A percentile compares a stretch with the other conserved stretches of the same genome.
phyloP scores from a whole-genome alignment of 2,888 invertebrate species.

The Hemistola chrysoprasaria region DNA sequence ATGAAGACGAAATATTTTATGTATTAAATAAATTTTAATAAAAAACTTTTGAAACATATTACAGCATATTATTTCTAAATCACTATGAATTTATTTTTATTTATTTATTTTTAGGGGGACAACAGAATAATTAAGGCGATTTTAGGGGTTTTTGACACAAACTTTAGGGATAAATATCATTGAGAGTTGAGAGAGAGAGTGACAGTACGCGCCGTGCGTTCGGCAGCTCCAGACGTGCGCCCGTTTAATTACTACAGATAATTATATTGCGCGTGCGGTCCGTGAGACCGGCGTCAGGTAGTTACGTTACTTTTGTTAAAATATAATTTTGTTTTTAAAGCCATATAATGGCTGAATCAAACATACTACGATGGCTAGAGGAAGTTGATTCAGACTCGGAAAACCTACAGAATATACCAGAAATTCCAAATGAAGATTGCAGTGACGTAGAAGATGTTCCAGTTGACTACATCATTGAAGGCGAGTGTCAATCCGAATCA shows the following conservation, averaged over 20 bases:
- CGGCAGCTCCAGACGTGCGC: too few species aligned
- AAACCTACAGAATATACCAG: slow-evolving; percentile 10
- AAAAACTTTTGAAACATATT: too few species aligned
- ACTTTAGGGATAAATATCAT: too few species aligned
- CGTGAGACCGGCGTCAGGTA: slow-evolving; percentile 7
- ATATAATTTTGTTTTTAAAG: slow-evolving; percentile 2
- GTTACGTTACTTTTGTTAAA: slow-evolving; percentile 7
- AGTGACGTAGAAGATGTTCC: slow-evolving; percentile 17
- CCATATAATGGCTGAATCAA: background rate
- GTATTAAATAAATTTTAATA: too few species aligned
- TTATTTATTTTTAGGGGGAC: too few species aligned
- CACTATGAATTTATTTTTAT: too few species aligned
- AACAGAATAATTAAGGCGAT: too few species aligned
- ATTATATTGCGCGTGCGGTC: background rate
- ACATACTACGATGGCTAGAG: background rate
- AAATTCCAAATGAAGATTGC: slow-evolving; percentile 17
- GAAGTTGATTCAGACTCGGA: slow-evolving; percentile 11
- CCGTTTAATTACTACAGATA: background rate
- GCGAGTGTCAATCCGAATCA: slow-evolving; percentile 16
- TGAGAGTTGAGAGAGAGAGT: too few species aligned
- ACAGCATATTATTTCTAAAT: too few species aligned
- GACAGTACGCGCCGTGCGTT: too few species aligned
- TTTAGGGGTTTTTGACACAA: too few species aligned
- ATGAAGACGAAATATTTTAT: too few species aligned
- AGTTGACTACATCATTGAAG: slow-evolving; percentile 15